Evolutionary conservation across 2,113 vertebrate species (phyloP), one percentile per base, ranked within the genome.

Genomic region (Chaenogobius annularis): DNA sequence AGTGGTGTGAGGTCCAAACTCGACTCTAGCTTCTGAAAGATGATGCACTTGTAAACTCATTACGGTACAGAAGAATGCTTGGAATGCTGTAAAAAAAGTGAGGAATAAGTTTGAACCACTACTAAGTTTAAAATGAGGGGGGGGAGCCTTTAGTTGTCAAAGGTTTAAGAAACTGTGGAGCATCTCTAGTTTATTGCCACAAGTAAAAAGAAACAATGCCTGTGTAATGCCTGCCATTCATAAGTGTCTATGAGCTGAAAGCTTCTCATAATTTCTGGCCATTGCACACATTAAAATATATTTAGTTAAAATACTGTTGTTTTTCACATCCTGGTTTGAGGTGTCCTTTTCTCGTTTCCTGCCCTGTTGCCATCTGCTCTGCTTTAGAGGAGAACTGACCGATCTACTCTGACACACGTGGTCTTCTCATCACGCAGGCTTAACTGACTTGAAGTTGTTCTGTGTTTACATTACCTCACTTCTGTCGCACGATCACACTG

Each of bases 331-430:
- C 13, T 63, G 69, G 79, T 66, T 64, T 72, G 77, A 78, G 70
- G 78, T 69, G 80, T 78, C 73, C 84, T 54, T 69, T 70, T 68
- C 62, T 15, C 62, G 19, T 79, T 22, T 70, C 75, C 58, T 22
- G 54, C 86, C 69, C 77, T 43, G 80, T 85, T 81, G 87, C 83
- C 88, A 90, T 91, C 90, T 92, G 91, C 87, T 92, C 89, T 86
- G 70, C 85, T 87, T 92, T 91, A 92, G 85, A 84, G 75, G 44
- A 58, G 73, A 73, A 69, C 86, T 46, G 78, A 80, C 76, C 74
- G 58, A 91, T 89, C 87, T 76, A 0, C 80, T 70, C 67, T 80
- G 89, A 89, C 88, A 77, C 83, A 88, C 80, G 79, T 79, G 80
- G 89, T 82, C 80, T 59, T 48, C 88, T 88, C 87, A 88, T 90